A percentile compares a stretch with the other conserved stretches of the same genome.
Evolutionary conservation across 2,888 invertebrate species (phyloP).

Genomic region (Metacarcinus magister): DNA sequence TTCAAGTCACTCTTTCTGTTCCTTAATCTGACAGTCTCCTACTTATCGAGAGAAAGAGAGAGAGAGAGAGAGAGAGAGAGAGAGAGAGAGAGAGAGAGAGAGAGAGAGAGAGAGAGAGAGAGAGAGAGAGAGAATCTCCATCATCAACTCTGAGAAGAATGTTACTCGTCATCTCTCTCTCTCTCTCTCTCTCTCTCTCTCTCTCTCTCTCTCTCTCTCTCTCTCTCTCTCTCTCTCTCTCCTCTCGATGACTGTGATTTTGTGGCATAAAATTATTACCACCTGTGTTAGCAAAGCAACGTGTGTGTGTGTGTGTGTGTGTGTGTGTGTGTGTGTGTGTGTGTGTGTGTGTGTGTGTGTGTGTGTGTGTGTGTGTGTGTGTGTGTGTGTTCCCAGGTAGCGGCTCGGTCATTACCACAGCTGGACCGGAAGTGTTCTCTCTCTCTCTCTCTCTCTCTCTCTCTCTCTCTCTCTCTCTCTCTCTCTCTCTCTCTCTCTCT

Average conservation of each 20-base stretch:
- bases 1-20: background rate
- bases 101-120: constrained; percentile 26
- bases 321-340: background rate
- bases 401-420: background rate
- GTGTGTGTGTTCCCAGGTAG: constrained; percentile 26
- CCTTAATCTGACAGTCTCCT: background rate
- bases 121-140: constrained; percentile 22
- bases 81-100: constrained; percentile 26
- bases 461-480: background rate
- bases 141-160: constrained; percentile 12
- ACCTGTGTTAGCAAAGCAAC: background rate
- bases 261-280: background rate
- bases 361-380: constrained; percentile 45
- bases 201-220: constrained; percentile 26
- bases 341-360: constrained; percentile 48
- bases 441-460: constrained; percentile 10
- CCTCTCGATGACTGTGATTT: background rate
- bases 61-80: constrained; percentile 26
- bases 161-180: background rate
- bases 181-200: constrained; percentile 26
- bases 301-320: constrained; percentile 19
- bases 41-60: background rate
- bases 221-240: background rate
- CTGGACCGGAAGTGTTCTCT: background rate
- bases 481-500: background rate